phyloP scores from a whole-genome alignment of 2,113 vertebrate species.

The Tautogolabrus adspersus region DNA sequence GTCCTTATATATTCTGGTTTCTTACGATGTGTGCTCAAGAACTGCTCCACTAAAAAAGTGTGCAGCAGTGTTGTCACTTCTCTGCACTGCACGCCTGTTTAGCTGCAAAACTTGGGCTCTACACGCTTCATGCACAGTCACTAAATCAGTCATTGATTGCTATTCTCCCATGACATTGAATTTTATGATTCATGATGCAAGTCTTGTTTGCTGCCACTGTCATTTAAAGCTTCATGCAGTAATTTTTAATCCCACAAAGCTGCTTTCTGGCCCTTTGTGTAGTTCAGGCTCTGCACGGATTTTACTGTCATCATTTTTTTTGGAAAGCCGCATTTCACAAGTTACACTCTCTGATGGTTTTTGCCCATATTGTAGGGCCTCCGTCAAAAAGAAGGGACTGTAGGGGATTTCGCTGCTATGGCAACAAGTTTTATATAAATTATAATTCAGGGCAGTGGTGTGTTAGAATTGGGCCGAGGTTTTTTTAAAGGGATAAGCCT shows the following conservation, averaged over 20 bases:
- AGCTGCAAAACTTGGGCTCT: background rate
- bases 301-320: slow-evolving; percentile 37
- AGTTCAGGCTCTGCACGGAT: slow-evolving; percentile 33
- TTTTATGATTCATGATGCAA: slow-evolving; percentile 42
- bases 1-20: background rate
- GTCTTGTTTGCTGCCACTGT: slow-evolving; percentile 36
- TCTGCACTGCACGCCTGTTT: background rate
- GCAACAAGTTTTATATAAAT: slow-evolving; percentile 72
- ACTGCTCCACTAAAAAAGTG: too few relatives aligned
- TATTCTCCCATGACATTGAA: slow-evolving; percentile 22
- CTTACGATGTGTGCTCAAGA: background rate
- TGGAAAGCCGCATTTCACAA: slow-evolving; percentile 26
- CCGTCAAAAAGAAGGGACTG: slow-evolving; percentile 45
- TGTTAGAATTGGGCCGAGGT: slow-evolving; percentile 34
- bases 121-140: slow-evolving; percentile 16
- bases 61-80: background rate
- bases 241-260: slow-evolving; percentile 67
- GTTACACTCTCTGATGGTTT: slow-evolving; percentile 52
- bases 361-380: slow-evolving; percentile 38
- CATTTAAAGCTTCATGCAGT: slow-evolving; percentile 58
- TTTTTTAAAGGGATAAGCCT: slow-evolving; percentile 17
- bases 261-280: slow-evolving; percentile 45
- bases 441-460: slow-evolving; percentile 49
- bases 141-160: slow-evolving; percentile 54
- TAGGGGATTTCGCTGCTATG: slow-evolving; percentile 67